Base-by-base conservation (phyloP, 2,888 invertebrate genomes). In the Hirtodrosophila confusa region DNA sequence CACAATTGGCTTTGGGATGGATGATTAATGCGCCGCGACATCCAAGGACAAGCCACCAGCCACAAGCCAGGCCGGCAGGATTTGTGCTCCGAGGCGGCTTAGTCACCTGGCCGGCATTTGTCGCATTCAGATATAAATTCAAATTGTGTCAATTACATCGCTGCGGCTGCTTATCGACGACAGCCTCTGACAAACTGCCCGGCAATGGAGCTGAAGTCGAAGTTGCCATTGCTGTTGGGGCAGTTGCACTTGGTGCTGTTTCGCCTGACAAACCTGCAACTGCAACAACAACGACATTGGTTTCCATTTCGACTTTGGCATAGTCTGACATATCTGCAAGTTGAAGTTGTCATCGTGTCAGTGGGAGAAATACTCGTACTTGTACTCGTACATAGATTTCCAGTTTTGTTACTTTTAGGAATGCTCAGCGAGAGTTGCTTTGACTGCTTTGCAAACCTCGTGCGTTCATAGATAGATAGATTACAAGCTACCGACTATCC, bases 131-230 rank as follows among this genome's bases (percentile, higher is more conserved):
- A 79, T 83, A 84, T 86, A 83, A 86, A 85, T 85, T 86, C 80
- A 88, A 85, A 85, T 85, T 85, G 85, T 85, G 85, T 85, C 85
- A 88, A 88, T 85, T 85, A 85, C 84, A 80, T 78, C 62, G 80
- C 69, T 62, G 83, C 75, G 71, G 71, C 69, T 72, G 84, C 73
- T 84, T 84, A 86, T 83, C 82, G 85, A 71, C 71, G 82, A 75
- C 78, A 78, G 69, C 55, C 65, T 29, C 77, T 83, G 86, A 84
- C 88, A 78, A 80, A 76, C 78, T 82, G 63, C 61, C 58, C 47
- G 27, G 56, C 75, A 69, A 35, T 11, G 53, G 0, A 49, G 43
- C 17, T 17, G 17, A 17, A 17, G 17, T 17, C 2, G 17, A 17
- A 17, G 43, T 68, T 35, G 57, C 2, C 36, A 58, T 49, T 58